These are phyloP conservation scores for Drosophila willistoni DNA, from an alignment of 1,140 invertebrate genomes.

Conservation along the genomic window DNA sequence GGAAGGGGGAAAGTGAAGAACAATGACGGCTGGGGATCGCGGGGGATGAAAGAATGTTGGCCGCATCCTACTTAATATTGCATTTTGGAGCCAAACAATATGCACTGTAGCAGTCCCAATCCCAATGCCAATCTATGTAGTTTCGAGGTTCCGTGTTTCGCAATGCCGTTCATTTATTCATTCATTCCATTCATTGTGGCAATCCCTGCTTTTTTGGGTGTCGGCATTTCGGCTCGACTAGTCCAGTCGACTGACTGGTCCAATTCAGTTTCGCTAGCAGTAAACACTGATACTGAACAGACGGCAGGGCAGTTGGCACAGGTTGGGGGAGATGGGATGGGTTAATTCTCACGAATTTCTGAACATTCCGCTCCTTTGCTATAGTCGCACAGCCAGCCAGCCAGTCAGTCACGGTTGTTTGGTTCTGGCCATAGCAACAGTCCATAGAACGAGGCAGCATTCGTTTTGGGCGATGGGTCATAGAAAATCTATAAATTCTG, in stretches of 20 bases:
- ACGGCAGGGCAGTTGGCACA: constrained; percentile 17
- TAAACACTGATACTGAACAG: constrained; percentile 3
- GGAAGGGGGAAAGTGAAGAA: no score
- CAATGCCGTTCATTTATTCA: constrained; percentile 14
- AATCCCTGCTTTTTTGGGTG: constrained; percentile 21
- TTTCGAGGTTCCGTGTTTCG: neutral
- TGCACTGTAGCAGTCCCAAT: constrained; percentile 18
- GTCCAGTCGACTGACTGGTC: neutral
- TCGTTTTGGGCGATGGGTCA: constrained; percentile 18
- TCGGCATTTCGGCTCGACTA: constrained; percentile 21
- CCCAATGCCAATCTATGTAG: constrained; percentile 9
- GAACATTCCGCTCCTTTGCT: constrained; percentile 47
- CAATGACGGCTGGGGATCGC: neutral
- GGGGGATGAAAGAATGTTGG: constrained; percentile 28
- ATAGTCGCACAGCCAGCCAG: constrained; percentile 26
- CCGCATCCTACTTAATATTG: constrained; percentile 47
- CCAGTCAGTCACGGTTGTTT: neutral
- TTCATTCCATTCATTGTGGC: constrained; percentile 30
- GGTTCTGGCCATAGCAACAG: constrained; percentile 30
- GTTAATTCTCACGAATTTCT: constrained; percentile 50
- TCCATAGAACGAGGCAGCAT: neutral
- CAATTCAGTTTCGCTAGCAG: constrained; percentile 33
- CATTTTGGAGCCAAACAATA: constrained; percentile 40
- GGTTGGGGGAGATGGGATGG: constrained; percentile 30
- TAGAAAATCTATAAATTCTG: constrained; percentile 52